A percentile compares a stretch with the other conserved stretches of the same genome.
phyloP scores from a whole-genome alignment of 2,888 invertebrate genomes.

The Matsumyia berberina region DNA sequence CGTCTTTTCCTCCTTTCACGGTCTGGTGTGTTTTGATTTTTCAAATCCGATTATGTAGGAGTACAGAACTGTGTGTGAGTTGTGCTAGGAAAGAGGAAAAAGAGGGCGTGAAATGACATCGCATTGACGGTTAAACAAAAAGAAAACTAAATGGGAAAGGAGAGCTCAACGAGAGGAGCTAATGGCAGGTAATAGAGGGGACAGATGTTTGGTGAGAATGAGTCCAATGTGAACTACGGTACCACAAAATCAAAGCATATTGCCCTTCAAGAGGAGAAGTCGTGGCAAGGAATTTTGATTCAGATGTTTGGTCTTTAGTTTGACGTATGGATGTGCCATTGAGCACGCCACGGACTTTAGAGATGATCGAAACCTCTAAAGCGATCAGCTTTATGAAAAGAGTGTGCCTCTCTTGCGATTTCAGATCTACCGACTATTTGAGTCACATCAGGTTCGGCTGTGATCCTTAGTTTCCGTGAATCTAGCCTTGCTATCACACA shows the following conservation, averaged over 20 bases:
- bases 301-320: no score
- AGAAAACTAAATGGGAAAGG: constrained; percentile 11
- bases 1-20: constrained; percentile 42
- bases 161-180: neutral
- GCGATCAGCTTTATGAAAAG: no score
- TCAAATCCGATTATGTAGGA: constrained; percentile 71
- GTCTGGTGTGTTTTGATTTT: constrained; percentile 71
- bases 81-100: constrained; percentile 4
- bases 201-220: constrained; percentile 58
- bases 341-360: no score
- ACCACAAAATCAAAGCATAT: neutral
- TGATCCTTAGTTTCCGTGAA: no score
- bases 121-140: constrained; percentile 69
- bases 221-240: constrained; percentile 32
- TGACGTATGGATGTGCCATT: no score
- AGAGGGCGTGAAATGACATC: constrained; percentile 62
- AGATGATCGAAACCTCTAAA: no score
- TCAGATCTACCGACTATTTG: no score
- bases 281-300: no score
- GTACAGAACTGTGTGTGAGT: neutral
- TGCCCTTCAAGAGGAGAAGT: no score
- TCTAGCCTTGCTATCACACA: no score
- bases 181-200: constrained; percentile 42
- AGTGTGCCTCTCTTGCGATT: no score
- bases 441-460: no score